These are phyloP conservation scores for Ostrea edulis DNA, from an alignment of 1,140 invertebrate genomes.

Conservation along the genomic window DNA sequence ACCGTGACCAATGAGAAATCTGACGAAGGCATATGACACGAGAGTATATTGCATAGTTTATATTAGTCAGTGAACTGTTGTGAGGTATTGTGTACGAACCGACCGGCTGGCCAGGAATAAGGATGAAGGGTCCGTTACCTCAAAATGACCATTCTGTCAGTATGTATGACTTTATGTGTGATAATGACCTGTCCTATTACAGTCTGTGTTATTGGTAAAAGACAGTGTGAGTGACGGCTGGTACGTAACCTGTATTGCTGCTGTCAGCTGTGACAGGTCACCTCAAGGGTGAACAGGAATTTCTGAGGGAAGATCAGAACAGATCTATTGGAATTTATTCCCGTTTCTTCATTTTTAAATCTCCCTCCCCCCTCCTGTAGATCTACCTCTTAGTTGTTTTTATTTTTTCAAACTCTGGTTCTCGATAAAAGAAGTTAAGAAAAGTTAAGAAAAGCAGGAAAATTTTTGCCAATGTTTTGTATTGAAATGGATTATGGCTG, in stretches of 20 bases:
- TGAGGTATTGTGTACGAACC: not conserved
- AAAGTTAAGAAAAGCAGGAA: too few relatives aligned
- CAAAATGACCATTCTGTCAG: not conserved
- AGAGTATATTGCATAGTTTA: not conserved
- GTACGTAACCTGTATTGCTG: not conserved
- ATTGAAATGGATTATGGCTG: too few relatives aligned
- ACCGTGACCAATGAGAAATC: conserved; percentile 16
- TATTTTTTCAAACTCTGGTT: too few relatives aligned
- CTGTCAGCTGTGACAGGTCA: conserved; percentile 5
- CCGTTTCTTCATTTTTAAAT: too few relatives aligned
- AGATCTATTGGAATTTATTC: too few relatives aligned
- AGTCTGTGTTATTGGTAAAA: not conserved
- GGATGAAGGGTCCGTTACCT: not conserved
- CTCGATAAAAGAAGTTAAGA: too few relatives aligned
- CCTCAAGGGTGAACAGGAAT: not conserved
- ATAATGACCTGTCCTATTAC: not conserved
- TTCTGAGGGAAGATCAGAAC: too few relatives aligned
- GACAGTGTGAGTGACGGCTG: not conserved
- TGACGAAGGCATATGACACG: not conserved
- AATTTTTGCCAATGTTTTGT: too few relatives aligned
- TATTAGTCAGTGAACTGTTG: not conserved
- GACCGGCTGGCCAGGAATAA: not conserved
- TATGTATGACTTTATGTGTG: not conserved
- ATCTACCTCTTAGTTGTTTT: too few relatives aligned
- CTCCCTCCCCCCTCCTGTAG: too few relatives aligned